Base-by-base conservation (phyloP, 1,140 invertebrate genomes). In the Branchinecta lindahli region DNA sequence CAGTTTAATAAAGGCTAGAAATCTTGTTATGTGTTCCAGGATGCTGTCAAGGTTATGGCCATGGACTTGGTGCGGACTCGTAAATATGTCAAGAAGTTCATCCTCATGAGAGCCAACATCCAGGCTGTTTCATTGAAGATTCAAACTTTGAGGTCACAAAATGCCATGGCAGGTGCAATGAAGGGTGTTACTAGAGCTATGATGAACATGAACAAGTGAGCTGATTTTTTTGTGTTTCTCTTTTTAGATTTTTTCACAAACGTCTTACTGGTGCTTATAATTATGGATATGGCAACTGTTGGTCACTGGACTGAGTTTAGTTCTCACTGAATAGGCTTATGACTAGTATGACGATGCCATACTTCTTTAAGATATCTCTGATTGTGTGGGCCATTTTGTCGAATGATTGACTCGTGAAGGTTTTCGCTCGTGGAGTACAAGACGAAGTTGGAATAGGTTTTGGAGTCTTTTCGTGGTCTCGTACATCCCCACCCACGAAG, bases 21-120 rank as follows among this genome's bases (percentile, higher is more conserved):
- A 46, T 8, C 65, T 9, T 9, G 68, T 15, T 68, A 47, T 47
- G 68, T 72, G 74, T 78, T 82, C 46, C 76, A 95, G 92, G 96
- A 99, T 84, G 93, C 96, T 69, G 97, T 99, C 0, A 98, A 98
- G 85, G 96, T 99, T 73, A 98, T 99, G 96, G 97, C 97, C 0
- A 97, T 96, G 82, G 97, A 99, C 83, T 81, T 99, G 71, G 97
- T 99, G 0, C 84, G 97, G 74, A 99, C 96, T 10, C 83, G 96
- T 72, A 75, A 89, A 73, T 98, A 98, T 77, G 87, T 92, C 33
- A 97, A 98, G 78, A 99, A 99, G 80, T 99, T 99, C 77, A 98
- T 99, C 86, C 78, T 99, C 68, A 99, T 99, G 96, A 94, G 93
- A 79, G 96, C 97, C 4, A 99, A 99, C 77, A 99, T 99, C 76